A percentile compares a stretch with the other conserved stretches of the same genome.
These are phyloP conservation scores for Lasioglossum marginatum DNA, from an alignment of 2,888 invertebrate genomes.

Conservation along the genomic window DNA sequence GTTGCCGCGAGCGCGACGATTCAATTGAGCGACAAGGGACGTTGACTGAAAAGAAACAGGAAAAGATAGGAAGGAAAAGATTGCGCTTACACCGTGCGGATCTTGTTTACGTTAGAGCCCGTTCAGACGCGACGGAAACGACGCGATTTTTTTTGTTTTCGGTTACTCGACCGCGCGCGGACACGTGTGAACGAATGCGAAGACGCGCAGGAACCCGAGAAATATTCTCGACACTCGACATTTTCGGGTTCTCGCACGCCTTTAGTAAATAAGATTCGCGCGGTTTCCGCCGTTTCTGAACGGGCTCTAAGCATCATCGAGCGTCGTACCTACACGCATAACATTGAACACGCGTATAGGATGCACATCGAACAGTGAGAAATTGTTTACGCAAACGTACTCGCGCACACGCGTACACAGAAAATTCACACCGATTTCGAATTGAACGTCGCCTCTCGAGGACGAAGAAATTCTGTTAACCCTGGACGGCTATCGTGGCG, in stretches of 20 bases:
- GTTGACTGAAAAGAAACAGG: background rate
- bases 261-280: too few species aligned
- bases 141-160: too few species aligned
- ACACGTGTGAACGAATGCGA: too few species aligned
- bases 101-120: too few species aligned
- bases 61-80: background rate
- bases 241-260: too few species aligned
- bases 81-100: background rate
- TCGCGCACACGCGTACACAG: background rate
- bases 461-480: slow-evolving; percentile 74
- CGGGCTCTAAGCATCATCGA: background rate
- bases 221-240: too few species aligned
- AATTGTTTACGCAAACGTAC: background rate
- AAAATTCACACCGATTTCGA: background rate
- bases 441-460: background rate
- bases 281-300: too few species aligned
- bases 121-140: too few species aligned
- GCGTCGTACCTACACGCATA: slow-evolving; percentile 62
- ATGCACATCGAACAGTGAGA: slow-evolving; percentile 28
- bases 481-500: background rate
- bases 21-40: background rate
- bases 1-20: background rate
- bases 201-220: too few species aligned
- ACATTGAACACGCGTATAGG: slow-evolving; percentile 76
- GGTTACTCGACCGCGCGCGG: too few species aligned